Base-by-base conservation (phyloP, 2,113 vertebrate genomes). In the Melierax canorus region DNA sequence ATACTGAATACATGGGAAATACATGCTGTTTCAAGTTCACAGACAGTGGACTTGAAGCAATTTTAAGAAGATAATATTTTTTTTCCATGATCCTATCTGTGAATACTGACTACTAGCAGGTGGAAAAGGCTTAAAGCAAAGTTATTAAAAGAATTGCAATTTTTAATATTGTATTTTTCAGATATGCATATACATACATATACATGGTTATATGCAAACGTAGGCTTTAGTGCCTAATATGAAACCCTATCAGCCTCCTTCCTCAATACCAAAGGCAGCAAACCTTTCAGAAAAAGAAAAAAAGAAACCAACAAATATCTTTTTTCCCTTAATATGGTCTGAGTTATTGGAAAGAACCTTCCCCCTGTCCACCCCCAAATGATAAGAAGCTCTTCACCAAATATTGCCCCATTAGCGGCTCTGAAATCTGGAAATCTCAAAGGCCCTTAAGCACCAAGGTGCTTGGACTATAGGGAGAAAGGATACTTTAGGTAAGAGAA, bases 281-380 rank as follows among this genome's bases (percentile, higher is more conserved):
- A 75, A 48, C 2, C 11, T 46, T 43, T 53, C 20, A n/a, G 16
- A n/a, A 64, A 21, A 50, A 32, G 5, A 18, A 10, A 4, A 7
- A 20, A 36, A 24, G 26, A 6, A 14, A 11, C 19, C 19, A 24
- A 8, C 12, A 43, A 32, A 26, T 0, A 27, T 41, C 0, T 9
- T 79, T 84, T 53, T 22, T 21, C 12, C 53, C 48, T 59, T 24
- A 45, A 29, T n/a, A 26, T 12, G 2, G 3, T 50, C 68, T 43
- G n/a, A 73, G 10, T 43, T 79, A 41, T 7, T 41, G 27, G 45
- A 62, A 90, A 81, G 15, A 71, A 34, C 9, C 1, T 18, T 59
- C 23, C 19, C 11, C 3, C 3, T 6, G 6, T 20, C 10, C 8
- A 8, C 1, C 23, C 10, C 14, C 10, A 75, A 22, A 51, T 9